Conservation (phyloP, 2,113 vertebrate species). For the Nannobrachium achirus region DNA sequence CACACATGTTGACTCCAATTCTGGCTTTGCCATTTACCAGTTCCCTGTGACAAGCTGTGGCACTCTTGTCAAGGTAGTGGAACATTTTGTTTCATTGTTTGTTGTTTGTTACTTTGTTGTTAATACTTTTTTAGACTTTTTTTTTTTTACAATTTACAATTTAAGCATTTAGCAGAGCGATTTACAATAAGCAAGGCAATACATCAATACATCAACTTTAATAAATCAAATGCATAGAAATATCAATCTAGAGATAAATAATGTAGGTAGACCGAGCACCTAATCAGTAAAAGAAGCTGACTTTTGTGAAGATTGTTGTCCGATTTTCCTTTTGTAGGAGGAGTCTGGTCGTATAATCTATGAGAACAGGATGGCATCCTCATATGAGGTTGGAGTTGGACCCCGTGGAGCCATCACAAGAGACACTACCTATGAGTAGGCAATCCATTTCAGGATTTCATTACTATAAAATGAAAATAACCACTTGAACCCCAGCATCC, state of each 20-base stretch:
- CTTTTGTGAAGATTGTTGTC: neutral
- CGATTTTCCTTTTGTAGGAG: slow-evolving; percentile 53
- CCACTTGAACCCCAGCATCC: neutral
- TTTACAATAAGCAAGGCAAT: too few species aligned
- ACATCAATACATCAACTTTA: too few species aligned
- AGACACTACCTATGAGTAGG: slow-evolving; percentile 71
- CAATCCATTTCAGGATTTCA: neutral
- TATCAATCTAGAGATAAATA: too few species aligned
- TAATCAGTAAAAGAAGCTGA: neutral
- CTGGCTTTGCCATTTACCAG: slow-evolving; percentile 67
- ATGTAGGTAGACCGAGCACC: too few species aligned
- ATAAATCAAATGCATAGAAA: too few species aligned
- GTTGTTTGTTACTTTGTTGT: neutral
- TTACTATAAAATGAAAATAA: neutral
- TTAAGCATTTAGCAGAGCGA: too few species aligned
- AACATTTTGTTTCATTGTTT: neutral
- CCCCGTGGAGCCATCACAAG: slow-evolving; percentile 68
- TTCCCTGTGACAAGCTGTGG: slow-evolving; percentile 73
- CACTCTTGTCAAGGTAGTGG: slow-evolving; percentile 57
- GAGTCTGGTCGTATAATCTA: slow-evolving; percentile 66
- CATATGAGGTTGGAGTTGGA: slow-evolving; percentile 56
- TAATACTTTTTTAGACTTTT: neutral
- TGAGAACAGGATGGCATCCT: slow-evolving; percentile 71
- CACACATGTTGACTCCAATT: slow-evolving; percentile 53
- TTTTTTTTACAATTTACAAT: neutral